Conservation (phyloP, 1,140 invertebrate genomes). For the Aphidius gifuensis region DNA sequence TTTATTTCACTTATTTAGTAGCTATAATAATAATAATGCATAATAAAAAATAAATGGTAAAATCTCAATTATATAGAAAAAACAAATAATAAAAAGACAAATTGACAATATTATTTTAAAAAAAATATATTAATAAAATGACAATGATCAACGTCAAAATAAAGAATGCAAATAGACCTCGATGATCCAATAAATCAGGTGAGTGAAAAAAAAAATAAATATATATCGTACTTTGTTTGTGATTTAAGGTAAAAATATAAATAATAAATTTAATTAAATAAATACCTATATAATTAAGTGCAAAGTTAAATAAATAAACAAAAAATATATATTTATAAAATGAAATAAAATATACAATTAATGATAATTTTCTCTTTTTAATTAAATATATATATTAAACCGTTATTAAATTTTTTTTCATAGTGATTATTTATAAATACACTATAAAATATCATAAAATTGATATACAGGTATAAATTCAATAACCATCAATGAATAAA, state of each 20-base stretch:
- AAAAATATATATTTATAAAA: neutral
- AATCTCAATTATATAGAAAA: neutral
- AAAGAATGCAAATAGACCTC: slow-evolving; percentile 48
- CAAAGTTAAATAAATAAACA: neutral
- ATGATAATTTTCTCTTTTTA: neutral
- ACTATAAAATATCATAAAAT: too few species aligned
- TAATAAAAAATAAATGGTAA: too few species aligned
- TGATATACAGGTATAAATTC: too few species aligned
- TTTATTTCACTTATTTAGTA: too few species aligned
- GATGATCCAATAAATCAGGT: slow-evolving; percentile 42
- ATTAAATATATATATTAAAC: neutral
- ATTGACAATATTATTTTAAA: slow-evolving; percentile 25
- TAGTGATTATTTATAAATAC: neutral
- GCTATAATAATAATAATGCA: too few species aligned
- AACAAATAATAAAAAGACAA: slow-evolving; percentile 23
- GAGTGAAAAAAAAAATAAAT: slow-evolving; percentile 48
- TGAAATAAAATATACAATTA: neutral
- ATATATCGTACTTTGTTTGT: slow-evolving; percentile 44
- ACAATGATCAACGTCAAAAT: slow-evolving; percentile 26
- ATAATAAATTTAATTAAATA: slow-evolving; percentile 3
- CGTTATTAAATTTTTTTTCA: too few species aligned
- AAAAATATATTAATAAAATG: slow-evolving; percentile 21
- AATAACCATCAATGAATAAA: too few species aligned
- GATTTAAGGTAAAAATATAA: slow-evolving; percentile 1
- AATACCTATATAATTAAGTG: neutral